Base-by-base conservation (phyloP, 2,797 vertebrate genomes). In the Characodon lateralis region DNA sequence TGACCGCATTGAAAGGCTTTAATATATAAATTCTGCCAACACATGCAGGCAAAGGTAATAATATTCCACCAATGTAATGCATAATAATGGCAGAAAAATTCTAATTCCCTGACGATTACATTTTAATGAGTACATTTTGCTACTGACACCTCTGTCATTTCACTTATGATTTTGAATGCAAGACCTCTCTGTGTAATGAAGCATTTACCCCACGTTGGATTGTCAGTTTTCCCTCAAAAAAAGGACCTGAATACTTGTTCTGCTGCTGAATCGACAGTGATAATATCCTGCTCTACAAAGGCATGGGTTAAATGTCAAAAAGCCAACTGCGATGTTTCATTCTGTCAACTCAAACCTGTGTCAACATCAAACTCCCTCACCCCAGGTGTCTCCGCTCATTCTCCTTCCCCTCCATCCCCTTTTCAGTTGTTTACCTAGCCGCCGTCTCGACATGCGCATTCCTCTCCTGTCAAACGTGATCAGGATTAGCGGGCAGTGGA, bases 401-500 rank as follows among this genome's bases (percentile, higher is more conserved):
- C 77, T 80, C 78, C 65, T 26, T 61, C 80, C 75, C 77, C 55
- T 80, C 77, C 2, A 41, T 83, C 74, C 76, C 66, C 65, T 75
- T 80, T 85, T 87, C 84, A 86, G 76, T 90, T 90, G 88, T 91
- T 93, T 90, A 88, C 91, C 89, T 89, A 51, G 84, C 74, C 75
- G 68, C 83, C 48, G 3, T 84, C 75, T 82, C 74, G 89, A 87
- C 88, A 35, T 77, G 90, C 80, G 73, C 78, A 85, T 89, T 93
- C 89, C 89, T 65, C 83, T 55, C 71, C 91, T 94, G 94, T 94
- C 94, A 94, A 89, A 90, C 83, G 78, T 73, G 82, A 93, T 95
- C 93, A 93, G 80, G 87, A 90, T 91, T 87, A 90, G 88, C 75
- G 22, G 82, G 70, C 72, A 51, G 80, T 79, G 26, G 85, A 88